Percentiles rank a stretch among this genome's conserved stretches.
Evolutionary conservation across 2,888 invertebrate species (phyloP).

Genomic region (Cyrtodaria siliqua): DNA sequence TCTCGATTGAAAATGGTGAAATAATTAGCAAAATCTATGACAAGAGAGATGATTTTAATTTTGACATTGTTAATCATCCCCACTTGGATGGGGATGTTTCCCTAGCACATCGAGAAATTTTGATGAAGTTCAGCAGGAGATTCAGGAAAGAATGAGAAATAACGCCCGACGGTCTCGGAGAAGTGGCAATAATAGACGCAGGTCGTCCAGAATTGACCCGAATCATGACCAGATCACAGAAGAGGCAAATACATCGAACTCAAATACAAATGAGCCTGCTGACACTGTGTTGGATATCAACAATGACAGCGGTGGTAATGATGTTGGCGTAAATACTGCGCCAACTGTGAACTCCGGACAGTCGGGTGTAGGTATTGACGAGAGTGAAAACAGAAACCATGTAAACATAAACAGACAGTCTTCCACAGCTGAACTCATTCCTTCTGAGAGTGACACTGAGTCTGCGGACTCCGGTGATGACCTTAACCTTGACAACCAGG

Average conservation of each 20-base stretch:
- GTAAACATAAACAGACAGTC: conserved; percentile 41
- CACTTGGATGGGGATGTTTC: too few species aligned
- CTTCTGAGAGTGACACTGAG: conserved; percentile 53
- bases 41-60: too few species aligned
- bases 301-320: too few species aligned
- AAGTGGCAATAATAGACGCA: conserved; percentile 9
- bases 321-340: too few species aligned
- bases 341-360: neutral
- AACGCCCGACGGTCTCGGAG: conserved; percentile 13
- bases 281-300: neutral
- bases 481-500: conserved; percentile 24
- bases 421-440: conserved; percentile 50
- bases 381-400: conserved; percentile 11
- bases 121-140: conserved; percentile 80
- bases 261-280: conserved; percentile 2
- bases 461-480: conserved; percentile 51
- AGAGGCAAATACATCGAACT: neutral
- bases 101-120: conserved; percentile 83
- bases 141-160: conserved; percentile 35
- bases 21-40: too few species aligned
- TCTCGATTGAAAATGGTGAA: too few species aligned
- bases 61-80: too few species aligned
- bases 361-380: neutral
- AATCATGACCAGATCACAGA: conserved; percentile 3
- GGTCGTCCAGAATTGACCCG: conserved; percentile 29